phyloP scores from a whole-genome alignment of 2,888 invertebrate species.

The Mystacides longicornis region DNA sequence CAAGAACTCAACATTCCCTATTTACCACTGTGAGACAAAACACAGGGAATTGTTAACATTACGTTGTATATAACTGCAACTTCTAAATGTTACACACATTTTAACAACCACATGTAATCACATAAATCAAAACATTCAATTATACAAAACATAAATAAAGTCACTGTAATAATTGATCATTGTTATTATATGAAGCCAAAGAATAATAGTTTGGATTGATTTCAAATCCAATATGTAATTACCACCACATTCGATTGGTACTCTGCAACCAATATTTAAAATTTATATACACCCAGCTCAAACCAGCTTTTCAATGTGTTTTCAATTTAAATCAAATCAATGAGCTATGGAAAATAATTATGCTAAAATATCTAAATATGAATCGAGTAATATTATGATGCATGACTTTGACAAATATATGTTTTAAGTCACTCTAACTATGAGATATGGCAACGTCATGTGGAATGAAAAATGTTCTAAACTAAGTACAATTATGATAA shows the following conservation, averaged over 20 bases:
- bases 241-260: constrained; percentile 9
- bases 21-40: constrained; percentile 24
- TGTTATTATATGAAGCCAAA: constrained; percentile 16
- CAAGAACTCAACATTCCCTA: constrained; percentile 17
- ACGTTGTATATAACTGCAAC: constrained; percentile 24
- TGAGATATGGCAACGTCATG: too few species aligned
- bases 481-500: too few species aligned
- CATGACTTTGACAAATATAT: too few species aligned
- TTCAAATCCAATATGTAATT: constrained; percentile 19
- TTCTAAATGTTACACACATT: constrained; percentile 27
- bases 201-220: constrained; percentile 15
- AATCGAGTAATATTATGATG: not conserved
- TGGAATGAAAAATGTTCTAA: too few species aligned
- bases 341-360: too few species aligned
- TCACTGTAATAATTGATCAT: not conserved
- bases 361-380: not conserved
- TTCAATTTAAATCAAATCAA: too few species aligned
- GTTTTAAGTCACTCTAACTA: too few species aligned
- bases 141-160: constrained; percentile 7
- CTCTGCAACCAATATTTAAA: constrained; percentile 25
- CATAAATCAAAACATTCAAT: constrained; percentile 26
- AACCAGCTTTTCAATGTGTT: constrained; percentile 35
- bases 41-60: constrained; percentile 24
- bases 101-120: constrained; percentile 27
- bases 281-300: constrained; percentile 41